Percentiles rank a stretch among this genome's conserved stretches.
phyloP scores from a whole-genome alignment of 2,113 vertebrate genomes.

The Protobothrops flavoviridis region DNA sequence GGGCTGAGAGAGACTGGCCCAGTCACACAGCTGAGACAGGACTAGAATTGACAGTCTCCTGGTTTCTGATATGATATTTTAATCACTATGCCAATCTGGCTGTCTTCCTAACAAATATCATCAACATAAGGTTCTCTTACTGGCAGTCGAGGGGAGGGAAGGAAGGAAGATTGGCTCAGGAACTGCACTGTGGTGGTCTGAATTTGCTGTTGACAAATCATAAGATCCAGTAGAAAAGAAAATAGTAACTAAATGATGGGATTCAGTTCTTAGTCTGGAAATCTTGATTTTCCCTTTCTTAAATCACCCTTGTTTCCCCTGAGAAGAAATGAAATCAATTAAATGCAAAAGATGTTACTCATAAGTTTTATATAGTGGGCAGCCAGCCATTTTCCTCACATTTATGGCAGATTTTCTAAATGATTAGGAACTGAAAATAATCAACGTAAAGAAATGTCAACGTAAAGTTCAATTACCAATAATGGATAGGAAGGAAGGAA shows the following conservation, averaged over 20 bases:
- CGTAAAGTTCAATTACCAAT: no score
- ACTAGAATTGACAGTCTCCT: neutral
- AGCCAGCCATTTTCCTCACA: neutral
- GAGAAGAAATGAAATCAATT: neutral
- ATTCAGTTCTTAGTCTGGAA: neutral
- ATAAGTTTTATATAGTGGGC: neutral
- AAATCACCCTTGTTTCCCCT: neutral
- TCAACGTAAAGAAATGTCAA: no score
- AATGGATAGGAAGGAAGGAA: no score
- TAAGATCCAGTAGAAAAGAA: neutral
- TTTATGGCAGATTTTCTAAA: neutral
- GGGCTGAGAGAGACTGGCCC: neutral
- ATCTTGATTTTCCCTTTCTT: neutral
- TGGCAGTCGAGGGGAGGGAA: neutral
- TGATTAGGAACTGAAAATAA: neutral
- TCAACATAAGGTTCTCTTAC: neutral
- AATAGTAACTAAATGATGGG: neutral
- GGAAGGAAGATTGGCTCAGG: no score
- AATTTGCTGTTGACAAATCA: neutral
- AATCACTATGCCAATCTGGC: neutral
- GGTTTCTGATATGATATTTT: neutral
- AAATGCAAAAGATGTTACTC: neutral
- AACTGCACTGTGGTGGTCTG: neutral
- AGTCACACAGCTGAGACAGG: neutral
- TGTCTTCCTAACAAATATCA: neutral